Percentiles rank a stretch among this genome's conserved stretches.
Conservation (phyloP, 2,888 invertebrate species). For the Cenopis cana region DNA sequence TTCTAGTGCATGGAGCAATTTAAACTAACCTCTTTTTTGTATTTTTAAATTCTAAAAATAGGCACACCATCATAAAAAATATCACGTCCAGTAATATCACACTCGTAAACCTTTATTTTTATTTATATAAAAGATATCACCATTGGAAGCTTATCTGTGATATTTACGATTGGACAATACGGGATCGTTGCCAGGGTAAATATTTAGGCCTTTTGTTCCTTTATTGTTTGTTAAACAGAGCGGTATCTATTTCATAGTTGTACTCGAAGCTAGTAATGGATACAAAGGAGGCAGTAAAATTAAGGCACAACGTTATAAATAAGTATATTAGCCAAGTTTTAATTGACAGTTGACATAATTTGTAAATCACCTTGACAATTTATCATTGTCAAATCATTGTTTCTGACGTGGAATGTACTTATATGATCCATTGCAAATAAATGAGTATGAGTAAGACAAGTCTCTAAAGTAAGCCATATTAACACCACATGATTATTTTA, state of each 20-base stretch:
- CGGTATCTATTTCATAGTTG: slow-evolving; percentile 45
- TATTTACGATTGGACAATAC: slow-evolving; percentile 49
- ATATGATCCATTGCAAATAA: no score
- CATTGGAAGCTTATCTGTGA: slow-evolving; percentile 46
- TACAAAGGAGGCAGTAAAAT: slow-evolving; percentile 10
- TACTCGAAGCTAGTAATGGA: not conserved
- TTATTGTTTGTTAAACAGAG: slow-evolving; percentile 51
- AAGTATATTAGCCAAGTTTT: no score
- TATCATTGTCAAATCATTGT: no score
- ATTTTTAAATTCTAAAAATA: no score
- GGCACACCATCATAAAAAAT: not conserved
- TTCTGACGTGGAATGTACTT: no score
- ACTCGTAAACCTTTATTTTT: slow-evolving; percentile 12
- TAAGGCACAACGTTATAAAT: not conserved
- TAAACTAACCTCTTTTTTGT: no score
- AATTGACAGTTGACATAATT: no score
- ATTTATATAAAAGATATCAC: slow-evolving; percentile 48
- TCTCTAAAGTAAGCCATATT: no score
- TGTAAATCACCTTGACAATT: no score
- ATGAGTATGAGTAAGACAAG: no score
- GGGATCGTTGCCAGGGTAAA: slow-evolving; percentile 51
- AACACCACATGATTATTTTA: no score
- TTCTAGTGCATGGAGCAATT: no score
- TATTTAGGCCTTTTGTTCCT: slow-evolving; percentile 54
- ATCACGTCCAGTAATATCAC: slow-evolving; percentile 5